Percentiles rank a stretch among this genome's conserved stretches.
Conservation (phyloP, 1,140 invertebrate species). For the Reticulitermes speratus region DNA sequence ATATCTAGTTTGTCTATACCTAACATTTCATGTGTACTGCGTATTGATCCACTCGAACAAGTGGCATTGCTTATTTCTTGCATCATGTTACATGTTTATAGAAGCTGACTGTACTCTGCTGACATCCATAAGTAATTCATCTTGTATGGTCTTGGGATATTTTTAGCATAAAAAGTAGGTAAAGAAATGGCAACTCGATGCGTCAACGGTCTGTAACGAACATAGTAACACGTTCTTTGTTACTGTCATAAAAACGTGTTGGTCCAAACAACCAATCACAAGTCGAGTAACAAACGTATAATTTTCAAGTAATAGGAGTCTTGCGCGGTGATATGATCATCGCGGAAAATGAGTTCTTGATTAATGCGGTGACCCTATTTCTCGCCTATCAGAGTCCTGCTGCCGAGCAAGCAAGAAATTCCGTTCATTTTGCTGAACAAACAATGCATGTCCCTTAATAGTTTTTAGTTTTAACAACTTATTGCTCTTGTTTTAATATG, state of each 20-base stretch:
- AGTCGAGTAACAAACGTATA: not conserved
- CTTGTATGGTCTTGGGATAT: not conserved
- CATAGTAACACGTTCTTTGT: not conserved
- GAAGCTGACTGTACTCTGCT: not conserved
- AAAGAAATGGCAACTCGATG: not conserved
- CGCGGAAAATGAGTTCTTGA: not conserved
- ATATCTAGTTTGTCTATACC: no score
- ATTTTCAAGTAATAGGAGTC: not conserved
- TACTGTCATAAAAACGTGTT: not conserved
- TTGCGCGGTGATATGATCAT: not conserved
- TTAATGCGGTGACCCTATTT: not conserved
- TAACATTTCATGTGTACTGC: no score
- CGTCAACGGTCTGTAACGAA: not conserved
- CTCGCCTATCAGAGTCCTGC: not conserved
- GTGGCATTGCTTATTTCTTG: no score
- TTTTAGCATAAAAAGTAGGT: not conserved
- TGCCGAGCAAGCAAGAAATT: not conserved
- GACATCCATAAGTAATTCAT: slow-evolving; percentile 4
- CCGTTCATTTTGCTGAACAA: not conserved
- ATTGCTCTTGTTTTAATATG: not conserved
- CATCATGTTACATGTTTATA: not conserved
- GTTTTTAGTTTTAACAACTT: not conserved
- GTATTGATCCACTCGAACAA: no score
- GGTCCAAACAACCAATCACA: not conserved
- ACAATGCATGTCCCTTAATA: not conserved